Percentiles rank a stretch among this genome's conserved stretches.
Evolutionary conservation across 2,113 vertebrate species (phyloP).

Genomic region (Oncorhynchus nerka): DNA sequence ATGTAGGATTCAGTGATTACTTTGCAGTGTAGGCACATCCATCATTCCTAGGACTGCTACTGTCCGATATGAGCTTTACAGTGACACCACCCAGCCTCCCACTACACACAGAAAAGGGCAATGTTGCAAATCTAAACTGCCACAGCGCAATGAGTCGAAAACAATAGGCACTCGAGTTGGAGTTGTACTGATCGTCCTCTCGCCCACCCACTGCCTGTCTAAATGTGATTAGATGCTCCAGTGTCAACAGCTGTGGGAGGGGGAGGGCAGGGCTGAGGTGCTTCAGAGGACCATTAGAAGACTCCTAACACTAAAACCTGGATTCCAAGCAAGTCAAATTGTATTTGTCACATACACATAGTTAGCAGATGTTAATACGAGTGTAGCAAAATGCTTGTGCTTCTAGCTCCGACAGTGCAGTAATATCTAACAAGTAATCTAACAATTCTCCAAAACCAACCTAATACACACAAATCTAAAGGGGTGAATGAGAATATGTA

Average conservation of each 20-base stretch:
- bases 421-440: too few relatives aligned
- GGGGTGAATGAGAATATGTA: too few relatives aligned
- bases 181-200: neutral
- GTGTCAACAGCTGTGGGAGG: neutral
- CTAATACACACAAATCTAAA: too few relatives aligned
- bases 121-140: neutral
- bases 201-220: neutral
- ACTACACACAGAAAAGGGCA: neutral
- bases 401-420: too few relatives aligned
- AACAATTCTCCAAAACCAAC: too few relatives aligned
- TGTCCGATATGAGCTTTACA: neutral
- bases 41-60: neutral
- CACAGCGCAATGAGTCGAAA: neutral
- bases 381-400: too few relatives aligned
- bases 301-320: neutral
- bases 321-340: too few relatives aligned
- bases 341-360: too few relatives aligned
- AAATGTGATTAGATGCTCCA: conserved; percentile 17
- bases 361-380: too few relatives aligned
- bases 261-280: neutral
- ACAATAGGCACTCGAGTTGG: neutral
- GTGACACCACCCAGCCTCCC: neutral
- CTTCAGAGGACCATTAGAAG: neutral
- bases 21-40: neutral
- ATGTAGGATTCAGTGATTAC: too few relatives aligned